Evolutionary conservation across 2,888 invertebrate genomes (phyloP).

Genomic region (Mythimna pallens): DNA sequence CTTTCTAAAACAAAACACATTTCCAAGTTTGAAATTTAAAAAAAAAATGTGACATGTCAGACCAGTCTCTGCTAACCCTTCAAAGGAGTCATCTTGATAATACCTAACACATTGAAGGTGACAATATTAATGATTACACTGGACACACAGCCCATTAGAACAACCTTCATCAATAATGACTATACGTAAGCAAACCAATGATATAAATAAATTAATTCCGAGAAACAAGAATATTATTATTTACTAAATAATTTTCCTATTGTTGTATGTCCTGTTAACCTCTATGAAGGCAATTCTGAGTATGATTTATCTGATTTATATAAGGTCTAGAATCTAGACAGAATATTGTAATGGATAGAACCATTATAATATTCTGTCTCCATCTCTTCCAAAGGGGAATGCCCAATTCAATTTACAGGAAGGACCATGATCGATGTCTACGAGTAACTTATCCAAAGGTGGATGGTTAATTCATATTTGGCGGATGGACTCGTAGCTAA

Average conservation of each 20-base stretch:
- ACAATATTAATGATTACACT: constrained; percentile 51
- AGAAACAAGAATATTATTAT: constrained; percentile 51
- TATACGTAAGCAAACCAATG: constrained; percentile 39
- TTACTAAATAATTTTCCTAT: constrained; percentile 50
- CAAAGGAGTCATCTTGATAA: constrained; percentile 5
- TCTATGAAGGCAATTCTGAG: neutral
- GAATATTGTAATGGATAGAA: neutral
- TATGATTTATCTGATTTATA: constrained; percentile 2
- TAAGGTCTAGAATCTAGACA: neutral
- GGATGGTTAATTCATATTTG: neutral
- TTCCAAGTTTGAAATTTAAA: neutral
- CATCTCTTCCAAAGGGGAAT: neutral
- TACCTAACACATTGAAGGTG: constrained; percentile 22
- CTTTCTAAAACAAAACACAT: neutral
- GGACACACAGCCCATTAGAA: constrained; percentile 21
- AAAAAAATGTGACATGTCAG: neutral
- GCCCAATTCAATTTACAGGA: neutral
- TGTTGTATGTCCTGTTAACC: constrained; percentile 35
- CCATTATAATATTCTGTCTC: no score
- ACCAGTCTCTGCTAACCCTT: neutral
- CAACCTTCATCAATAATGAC: constrained; percentile 52
- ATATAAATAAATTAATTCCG: constrained; percentile 60
- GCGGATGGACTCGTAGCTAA: no score
- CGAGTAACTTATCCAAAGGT: neutral
- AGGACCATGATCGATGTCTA: neutral